Base-by-base conservation (phyloP, 2,797 vertebrate genomes). In the Syngnathus acus region DNA sequence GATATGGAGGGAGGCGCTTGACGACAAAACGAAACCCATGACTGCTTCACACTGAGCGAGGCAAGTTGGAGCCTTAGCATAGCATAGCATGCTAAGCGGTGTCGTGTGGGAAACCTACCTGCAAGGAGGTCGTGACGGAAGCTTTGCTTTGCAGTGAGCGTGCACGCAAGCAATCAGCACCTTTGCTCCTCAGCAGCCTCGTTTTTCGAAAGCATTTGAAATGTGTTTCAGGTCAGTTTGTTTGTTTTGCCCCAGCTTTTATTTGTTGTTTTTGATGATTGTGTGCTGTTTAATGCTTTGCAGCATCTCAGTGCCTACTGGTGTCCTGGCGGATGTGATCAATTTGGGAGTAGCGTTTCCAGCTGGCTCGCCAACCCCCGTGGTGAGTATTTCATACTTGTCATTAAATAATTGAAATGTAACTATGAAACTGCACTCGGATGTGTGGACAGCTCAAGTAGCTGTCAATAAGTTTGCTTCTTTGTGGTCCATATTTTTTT, bases 51-150 rank as follows among this genome's bases (percentile, higher is more conserved):
- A n/a, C 5, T 54, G 32, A 77, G 84, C 84, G 69, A 85, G 67
- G 26, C 32, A 38, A 10, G 8, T 60, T 51, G 0, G 11, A 11
- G 0, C 39, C 7, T 40, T 57, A 64, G 42, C 5, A 54, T 5
- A 64, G 42, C 5, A 54, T 5, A 0, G 51, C 3, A 8, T 0
- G 38, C 47, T 0, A 21, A n/a, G 45, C 10, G 68, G 71, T 68
- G 1, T 78, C 71, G 70, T n/a, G 68, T 63, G 64, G 19, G 68
- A 32, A 39, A 61, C 73, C 77, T 77, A 72, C 70, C 64, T 65
- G 66, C 71, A 65, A 65, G 68, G 72, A 84, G 81, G 86, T 89
- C 87, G 87, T 89, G 87, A 89, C 87, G 77, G 78, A 89, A 86
- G 77, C 77, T 50, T 65, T 62, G 72, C 68, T 75, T 73, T 72